Conservation (phyloP, 2,113 vertebrate genomes). For the Phaethornis superciliosus region DNA sequence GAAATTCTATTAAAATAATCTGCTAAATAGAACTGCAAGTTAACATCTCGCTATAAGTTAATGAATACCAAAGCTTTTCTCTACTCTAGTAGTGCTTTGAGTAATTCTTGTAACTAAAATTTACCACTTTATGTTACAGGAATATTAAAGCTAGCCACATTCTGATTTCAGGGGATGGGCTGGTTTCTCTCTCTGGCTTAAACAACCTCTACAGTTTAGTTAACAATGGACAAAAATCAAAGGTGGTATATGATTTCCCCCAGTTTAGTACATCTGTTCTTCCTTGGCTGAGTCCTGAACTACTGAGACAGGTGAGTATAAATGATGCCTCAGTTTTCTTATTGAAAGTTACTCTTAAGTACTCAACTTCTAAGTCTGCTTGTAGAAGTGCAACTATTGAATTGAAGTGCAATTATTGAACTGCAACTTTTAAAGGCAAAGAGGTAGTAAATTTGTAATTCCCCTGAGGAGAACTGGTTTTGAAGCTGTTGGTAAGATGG, state of each 20-base stretch:
- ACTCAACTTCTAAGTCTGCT: background rate
- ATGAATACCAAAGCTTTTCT: background rate
- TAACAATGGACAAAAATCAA: slow-evolving; percentile 88
- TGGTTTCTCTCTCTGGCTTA: slow-evolving; percentile 93
- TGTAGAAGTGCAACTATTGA: background rate
- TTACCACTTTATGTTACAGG: slow-evolving; percentile 81
- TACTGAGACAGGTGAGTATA: slow-evolving; percentile 92
- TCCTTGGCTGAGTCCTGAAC: slow-evolving; percentile 98
- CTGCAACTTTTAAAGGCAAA: background rate
- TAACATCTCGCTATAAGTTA: background rate
- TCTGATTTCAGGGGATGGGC: slow-evolving; percentile 92
- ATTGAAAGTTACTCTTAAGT: background rate
- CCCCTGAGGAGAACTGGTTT: background rate
- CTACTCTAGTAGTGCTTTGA: background rate
- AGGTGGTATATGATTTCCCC: slow-evolving; percentile 92
- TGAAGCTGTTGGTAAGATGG: background rate
- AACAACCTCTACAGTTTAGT: slow-evolving; percentile 92
- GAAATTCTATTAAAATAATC: background rate
- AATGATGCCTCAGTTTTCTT: slow-evolving; percentile 29
- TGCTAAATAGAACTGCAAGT: background rate
- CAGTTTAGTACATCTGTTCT: slow-evolving; percentile 91
- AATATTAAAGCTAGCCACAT: slow-evolving; percentile 98
- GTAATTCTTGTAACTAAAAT: slow-evolving; percentile 56
- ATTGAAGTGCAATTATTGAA: too few relatives aligned
- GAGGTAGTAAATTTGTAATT: background rate